Evolutionary conservation across 2,113 vertebrate genomes (phyloP), one percentile per base, ranked within the genome.

Genomic region (Rhinolophus sinicus): DNA sequence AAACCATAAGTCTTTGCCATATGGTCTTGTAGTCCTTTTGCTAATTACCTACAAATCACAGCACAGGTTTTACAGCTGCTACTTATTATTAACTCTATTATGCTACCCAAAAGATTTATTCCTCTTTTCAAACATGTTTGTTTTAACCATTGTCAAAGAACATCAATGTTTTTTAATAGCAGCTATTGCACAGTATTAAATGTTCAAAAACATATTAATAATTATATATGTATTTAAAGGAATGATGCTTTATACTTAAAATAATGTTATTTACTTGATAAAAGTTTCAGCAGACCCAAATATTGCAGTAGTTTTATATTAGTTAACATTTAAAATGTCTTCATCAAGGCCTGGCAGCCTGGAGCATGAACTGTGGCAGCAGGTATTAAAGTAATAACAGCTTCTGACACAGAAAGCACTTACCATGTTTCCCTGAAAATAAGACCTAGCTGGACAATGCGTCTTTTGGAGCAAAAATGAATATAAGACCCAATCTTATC

Each of bases 11-110:
- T 47, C 28, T 83, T 97, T 88, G 80, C 94, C 96, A 97, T 95
- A 96, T 93, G 93, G 96, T 95, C 93, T 95, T 97, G 67, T 60
- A 92, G 80, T 95, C 91, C 92, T 97, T 40, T 95, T 97, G 78
- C 80, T 98, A 98, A 98, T 98, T 98, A 97, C 81, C 97, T 97
- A 97, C 90, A 98, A 97, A 98, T 94, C 90, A 58, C 93, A 84
- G 76, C 88, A 97, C 28, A 86, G 83, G 26, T 97, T 98, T 97
- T 97, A 93, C 90, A 97, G 96, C 89, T 98, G 89, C 78, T 96
- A 19, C 62, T 97, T 98, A 90, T 97, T 97, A 97, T 91, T 96
- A 98, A 97, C 81, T 78, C 10, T 14, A 94, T 28, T 94, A 62
- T 65, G 73, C 76, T 97, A 97, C 89, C 96, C 97, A 11, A 69